These are phyloP conservation scores for Esperia sulphurella DNA, from an alignment of 2,888 invertebrate species.

Conservation along the genomic window DNA sequence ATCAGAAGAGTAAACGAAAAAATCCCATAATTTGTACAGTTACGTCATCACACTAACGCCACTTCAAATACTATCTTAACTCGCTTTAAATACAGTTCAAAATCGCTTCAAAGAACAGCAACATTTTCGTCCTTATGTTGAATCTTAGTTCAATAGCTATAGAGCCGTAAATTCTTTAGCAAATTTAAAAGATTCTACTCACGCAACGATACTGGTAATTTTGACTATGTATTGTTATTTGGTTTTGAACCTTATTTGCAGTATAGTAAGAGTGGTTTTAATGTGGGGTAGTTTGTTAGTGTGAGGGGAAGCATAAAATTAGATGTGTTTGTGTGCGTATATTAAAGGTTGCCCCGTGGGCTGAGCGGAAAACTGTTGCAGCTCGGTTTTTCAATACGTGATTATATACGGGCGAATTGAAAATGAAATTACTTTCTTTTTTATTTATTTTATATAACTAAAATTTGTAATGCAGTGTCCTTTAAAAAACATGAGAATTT, in stretches of 20 bases:
- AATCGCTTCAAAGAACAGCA: background rate
- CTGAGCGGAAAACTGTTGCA: constrained; percentile 40
- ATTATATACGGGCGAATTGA: too few species aligned
- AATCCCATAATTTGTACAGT: constrained; percentile 4
- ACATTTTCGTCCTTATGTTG: background rate
- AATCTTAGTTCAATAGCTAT: background rate
- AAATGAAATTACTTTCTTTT: too few species aligned
- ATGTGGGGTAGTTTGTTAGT: constrained; percentile 2
- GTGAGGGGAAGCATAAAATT: constrained; percentile 54
- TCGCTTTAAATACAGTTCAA: background rate
- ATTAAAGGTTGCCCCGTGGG: constrained; percentile 51
- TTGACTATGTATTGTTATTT: background rate
- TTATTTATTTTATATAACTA: too few species aligned
- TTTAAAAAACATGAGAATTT: too few species aligned
- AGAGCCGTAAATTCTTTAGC: constrained; percentile 20
- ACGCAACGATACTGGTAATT: constrained; percentile 12
- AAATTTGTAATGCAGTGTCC: too few species aligned
- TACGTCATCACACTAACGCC: constrained; percentile 11
- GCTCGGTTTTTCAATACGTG: too few species aligned
- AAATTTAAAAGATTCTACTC: constrained; percentile 22
- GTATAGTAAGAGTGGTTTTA: constrained; percentile 15
- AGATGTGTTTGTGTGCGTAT: constrained; percentile 52
- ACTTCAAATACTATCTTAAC: background rate
- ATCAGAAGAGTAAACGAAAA: constrained; percentile 5
- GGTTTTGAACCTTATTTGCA: constrained; percentile 19